Conservation (phyloP, 2,113 vertebrate species). For the Nothoprocta perdicaria region DNA sequence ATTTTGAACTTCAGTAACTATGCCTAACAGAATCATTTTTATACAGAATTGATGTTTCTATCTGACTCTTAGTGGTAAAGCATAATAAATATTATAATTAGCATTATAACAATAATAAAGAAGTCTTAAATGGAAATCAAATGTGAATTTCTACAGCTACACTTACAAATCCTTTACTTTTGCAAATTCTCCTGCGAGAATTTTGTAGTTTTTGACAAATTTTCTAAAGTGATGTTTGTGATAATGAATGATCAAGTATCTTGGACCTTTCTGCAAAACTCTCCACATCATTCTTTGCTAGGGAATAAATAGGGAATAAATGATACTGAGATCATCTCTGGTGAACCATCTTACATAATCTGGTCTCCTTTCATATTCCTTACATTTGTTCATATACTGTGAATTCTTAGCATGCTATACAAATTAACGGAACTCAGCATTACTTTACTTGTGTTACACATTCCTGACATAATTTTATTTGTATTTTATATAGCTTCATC, state of each 20-base stretch:
- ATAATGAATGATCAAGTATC: not conserved
- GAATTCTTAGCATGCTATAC: not conserved
- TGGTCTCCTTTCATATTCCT: not conserved
- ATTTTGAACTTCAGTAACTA: not conserved
- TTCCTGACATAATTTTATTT: conserved; percentile 27
- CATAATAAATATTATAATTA: not conserved
- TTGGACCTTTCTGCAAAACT: not conserved
- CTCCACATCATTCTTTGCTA: not conserved
- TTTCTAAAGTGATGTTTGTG: not conserved
- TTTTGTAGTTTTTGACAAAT: not conserved
- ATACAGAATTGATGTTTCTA: not conserved
- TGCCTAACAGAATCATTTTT: not conserved
- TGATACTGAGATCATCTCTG: not conserved
- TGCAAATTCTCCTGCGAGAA: not conserved
- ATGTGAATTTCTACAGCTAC: not conserved
- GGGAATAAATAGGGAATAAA: not conserved
- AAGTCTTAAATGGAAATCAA: not conserved
- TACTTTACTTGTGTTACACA: not conserved
- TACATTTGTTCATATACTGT: not conserved
- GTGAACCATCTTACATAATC: not conserved
- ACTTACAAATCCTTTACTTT: not conserved
- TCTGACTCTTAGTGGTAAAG: not conserved
- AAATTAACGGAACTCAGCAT: not conserved
- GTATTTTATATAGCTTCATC: conserved; percentile 86
- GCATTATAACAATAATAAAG: not conserved